Conservation (phyloP, 53 echinoderm and acorn worm species). For the Patiria pectinifera region DNA sequence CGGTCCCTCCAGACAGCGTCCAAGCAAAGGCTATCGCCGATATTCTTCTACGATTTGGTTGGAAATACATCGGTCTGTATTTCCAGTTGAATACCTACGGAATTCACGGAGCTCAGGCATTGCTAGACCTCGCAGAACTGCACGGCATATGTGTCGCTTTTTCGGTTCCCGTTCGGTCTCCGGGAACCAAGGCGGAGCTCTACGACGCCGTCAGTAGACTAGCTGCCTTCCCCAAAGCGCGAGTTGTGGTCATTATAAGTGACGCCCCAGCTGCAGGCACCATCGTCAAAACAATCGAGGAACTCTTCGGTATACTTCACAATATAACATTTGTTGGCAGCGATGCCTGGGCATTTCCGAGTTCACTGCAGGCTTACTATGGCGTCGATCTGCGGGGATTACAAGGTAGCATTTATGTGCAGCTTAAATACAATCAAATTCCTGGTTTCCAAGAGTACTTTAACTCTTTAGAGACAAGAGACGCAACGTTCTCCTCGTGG, state of each 20-base stretch:
- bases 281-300: slow-evolving; percentile 28
- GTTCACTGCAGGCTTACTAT: neutral
- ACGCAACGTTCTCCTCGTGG: slow-evolving; percentile 23
- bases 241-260: slow-evolving; percentile 50
- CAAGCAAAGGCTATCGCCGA: slow-evolving; percentile 62
- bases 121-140: slow-evolving; percentile 39
- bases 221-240: slow-evolving; percentile 34
- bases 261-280: neutral
- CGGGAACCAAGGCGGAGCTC: slow-evolving; percentile 15
- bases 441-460: slow-evolving; percentile 41
- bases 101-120: slow-evolving; percentile 59
- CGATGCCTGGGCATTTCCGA: slow-evolving; percentile 43
- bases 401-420: slow-evolving; percentile 27
- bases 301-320: neutral
- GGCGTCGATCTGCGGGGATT: neutral
- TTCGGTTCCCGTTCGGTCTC: slow-evolving; percentile 21
- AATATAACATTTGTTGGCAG: slow-evolving; percentile 53
- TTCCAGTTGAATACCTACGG: slow-evolving; percentile 27
- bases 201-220: slow-evolving; percentile 34
- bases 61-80: neutral
- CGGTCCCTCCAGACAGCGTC: slow-evolving; percentile 63
- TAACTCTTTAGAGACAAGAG: neutral
- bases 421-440: neutral
- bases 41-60: slow-evolving; percentile 42
- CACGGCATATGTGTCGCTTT: slow-evolving; percentile 60